Evolutionary conservation across 2,113 vertebrate species (phyloP), one percentile per base, ranked within the genome.

Genomic region (Parus major): DNA sequence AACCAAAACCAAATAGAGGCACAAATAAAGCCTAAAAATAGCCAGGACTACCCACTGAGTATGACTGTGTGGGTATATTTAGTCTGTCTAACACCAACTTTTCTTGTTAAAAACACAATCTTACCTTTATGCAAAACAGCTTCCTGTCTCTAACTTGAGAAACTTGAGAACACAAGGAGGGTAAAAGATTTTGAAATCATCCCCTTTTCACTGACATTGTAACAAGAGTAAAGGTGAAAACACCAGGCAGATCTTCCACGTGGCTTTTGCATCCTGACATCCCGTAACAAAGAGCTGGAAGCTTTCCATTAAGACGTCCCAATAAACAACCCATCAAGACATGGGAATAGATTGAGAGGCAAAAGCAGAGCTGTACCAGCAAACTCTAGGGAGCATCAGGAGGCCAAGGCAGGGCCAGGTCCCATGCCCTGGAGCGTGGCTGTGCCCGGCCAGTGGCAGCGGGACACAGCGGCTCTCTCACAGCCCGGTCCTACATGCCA

Each of bases 11-110:
- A 93, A 96, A 96, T 59, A 94, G 55, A 94, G 87, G 86, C 95
- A 96, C 96, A 95, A 92, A 96, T 92, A 97, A 97, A 96, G 56
- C 31, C 96, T 97, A 98, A 98, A 98, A 98, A 98, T 98, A 98
- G 94, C 88, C 86, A 95, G 72, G 86, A 92, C 95, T 95, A 96
- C 92, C 96, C 92, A 96, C 94, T 80, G 33, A 78, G 49, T 94
- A 96, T 96, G 95, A 96, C 85, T 89, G 42, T 64, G 57, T 60
- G 46, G 79, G 46, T 95, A 97, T 96, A 96, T 98, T 95, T 98
- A 98, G 97, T 90, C 50, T 49, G 92, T 96, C 96, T 98, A 96
- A 97, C 96, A 96, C 77, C 66, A 94, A 73, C 59, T 91, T 94
- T 57, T 81, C 80, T 89, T 87, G 60, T 82, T 91, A 94, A 95